phyloP scores from a whole-genome alignment of 2,888 invertebrate genomes.

The Elegia similella region DNA sequence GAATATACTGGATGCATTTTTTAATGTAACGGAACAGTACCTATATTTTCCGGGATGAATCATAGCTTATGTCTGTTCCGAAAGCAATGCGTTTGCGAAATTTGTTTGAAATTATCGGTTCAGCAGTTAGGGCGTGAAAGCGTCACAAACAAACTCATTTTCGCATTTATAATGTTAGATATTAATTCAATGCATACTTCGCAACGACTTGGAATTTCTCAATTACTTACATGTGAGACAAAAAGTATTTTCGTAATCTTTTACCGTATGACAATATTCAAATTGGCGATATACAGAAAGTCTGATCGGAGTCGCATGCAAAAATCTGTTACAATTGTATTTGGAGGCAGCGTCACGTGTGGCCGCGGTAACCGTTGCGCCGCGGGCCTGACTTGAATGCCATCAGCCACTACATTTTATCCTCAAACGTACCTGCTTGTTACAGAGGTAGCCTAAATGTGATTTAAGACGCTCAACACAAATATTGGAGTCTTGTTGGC shows the following conservation, averaged over 20 bases:
- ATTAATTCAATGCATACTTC: too few species aligned
- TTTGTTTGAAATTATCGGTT: too few species aligned
- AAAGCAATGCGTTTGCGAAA: too few species aligned
- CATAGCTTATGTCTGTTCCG: too few species aligned
- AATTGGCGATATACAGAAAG: background rate
- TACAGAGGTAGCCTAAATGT: constrained; percentile 65
- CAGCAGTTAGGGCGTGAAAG: too few species aligned
- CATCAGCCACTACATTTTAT: constrained; percentile 69
- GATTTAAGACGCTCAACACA: constrained; percentile 75
- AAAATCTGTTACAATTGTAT: constrained; percentile 43
- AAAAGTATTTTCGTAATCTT: background rate
- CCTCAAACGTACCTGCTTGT: constrained; percentile 52
- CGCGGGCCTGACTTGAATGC: constrained; percentile 69
- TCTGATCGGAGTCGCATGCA: constrained; percentile 28
- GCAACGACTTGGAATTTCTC: background rate
- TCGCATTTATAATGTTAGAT: too few species aligned
- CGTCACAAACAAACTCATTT: too few species aligned
- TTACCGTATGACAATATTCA: background rate
- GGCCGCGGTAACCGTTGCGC: constrained; percentile 48
- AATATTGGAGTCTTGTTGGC: constrained; percentile 72
- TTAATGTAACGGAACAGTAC: too few species aligned
- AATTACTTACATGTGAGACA: background rate
- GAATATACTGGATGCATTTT: too few species aligned
- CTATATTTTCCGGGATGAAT: too few species aligned
- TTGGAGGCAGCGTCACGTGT: constrained; percentile 38